Base-by-base conservation (phyloP, 1,140 invertebrate species). In the Zaprionus taronus region DNA sequence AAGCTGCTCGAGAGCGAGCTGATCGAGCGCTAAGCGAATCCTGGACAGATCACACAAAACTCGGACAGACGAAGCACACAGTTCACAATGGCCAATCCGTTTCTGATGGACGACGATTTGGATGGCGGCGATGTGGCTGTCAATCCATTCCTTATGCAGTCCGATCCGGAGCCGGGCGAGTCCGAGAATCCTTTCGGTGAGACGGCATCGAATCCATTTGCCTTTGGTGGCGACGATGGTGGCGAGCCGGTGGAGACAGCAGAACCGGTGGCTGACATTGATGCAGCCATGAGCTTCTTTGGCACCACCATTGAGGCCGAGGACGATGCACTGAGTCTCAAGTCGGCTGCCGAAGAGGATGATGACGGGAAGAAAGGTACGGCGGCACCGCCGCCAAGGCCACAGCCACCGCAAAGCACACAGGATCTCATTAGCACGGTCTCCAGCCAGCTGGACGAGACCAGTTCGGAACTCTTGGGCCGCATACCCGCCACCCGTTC, bases 381-480 rank as follows among this genome's bases (percentile, higher is more conserved):
- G 28, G 89, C 91, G 49, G 92, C 92, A 41, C 94, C 94, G 6
- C 94, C 95, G 26, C 94, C 94, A 17, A 93, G 94, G 36, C 94
- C 95, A 17, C 94, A 95, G 15, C 94, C 95, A 4, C 95, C 96
- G 51, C 95, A 96, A 57, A 94, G 94, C 57, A 98, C 97, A 1
- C 96, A 98, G 94, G 96, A 98, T 87, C 93, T 98, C 2, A 96
- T 98, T 26, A 94, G 96, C 56, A 97, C 96, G 14, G 97, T 98
- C 0, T 97, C 97, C 24, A 97, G 96, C 5, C 96, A 96, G 51
- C 96, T 98, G 96, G 97, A 98, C 90, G 96, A 97, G 28, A 97
- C 97, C 1, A 97, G 97, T 64, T 96, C 96, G 20, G 96, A 97
- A 91, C 93, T 98, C 55, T 87, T 98, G 44, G 96, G 97, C 74